Conservation (phyloP, 2,797 vertebrate genomes). For the Nyctibius grandis region DNA sequence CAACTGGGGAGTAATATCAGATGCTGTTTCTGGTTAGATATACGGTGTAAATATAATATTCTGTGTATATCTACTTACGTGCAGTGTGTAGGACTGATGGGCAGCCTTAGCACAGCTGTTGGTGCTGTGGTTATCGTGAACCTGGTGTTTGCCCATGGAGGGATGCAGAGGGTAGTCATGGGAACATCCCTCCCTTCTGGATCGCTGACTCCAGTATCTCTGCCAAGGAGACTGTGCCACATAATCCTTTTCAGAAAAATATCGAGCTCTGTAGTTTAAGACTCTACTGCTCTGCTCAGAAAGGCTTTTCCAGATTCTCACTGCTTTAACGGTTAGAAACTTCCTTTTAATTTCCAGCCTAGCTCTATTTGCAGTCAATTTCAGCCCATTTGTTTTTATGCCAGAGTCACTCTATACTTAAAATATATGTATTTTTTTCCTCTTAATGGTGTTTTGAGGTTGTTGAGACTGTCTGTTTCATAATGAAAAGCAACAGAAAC, state of each 20-base stretch:
- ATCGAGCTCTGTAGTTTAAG: neutral
- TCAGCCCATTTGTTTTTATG: neutral
- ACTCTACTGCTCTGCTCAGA: neutral
- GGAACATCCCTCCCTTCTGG: neutral
- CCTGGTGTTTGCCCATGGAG: accelerated
- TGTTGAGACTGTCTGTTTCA: neutral
- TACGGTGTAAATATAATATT: neutral
- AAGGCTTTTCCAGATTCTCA: neutral
- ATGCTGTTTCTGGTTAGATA: neutral
- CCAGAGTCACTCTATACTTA: neutral
- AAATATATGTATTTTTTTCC: neutral
- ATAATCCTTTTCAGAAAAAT: neutral
- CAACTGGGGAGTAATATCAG: neutral
- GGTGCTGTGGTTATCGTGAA: accelerated
- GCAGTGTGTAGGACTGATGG: neutral
- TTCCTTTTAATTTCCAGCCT: neutral
- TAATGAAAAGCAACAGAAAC: neutral
- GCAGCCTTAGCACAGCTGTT: neutral
- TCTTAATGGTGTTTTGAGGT: neutral
- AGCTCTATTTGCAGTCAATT: neutral
- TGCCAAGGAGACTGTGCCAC: neutral
- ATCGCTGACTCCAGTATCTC: neutral
- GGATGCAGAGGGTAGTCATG: neutral
- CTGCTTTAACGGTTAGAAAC: neutral
- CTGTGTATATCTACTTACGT: accelerated